These are phyloP conservation scores for Choristoneura rosaceana DNA, from an alignment of 2,888 invertebrate species.

Conservation along the genomic window DNA sequence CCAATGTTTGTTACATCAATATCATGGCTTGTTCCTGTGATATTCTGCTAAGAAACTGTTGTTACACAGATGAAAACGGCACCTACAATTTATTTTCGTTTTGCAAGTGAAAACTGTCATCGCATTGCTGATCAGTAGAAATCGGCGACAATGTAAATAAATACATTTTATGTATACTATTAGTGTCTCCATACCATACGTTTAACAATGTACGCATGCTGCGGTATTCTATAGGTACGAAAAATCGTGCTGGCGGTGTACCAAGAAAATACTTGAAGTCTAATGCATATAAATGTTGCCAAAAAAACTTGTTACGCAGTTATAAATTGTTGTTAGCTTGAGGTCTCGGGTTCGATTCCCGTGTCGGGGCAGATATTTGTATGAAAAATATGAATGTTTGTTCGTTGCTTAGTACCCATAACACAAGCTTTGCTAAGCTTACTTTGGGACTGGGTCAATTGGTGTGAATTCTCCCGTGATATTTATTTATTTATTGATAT, in stretches of 20 bases:
- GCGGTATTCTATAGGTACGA: constrained; percentile 8
- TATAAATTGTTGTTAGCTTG: too few species aligned
- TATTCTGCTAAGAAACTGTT: too few species aligned
- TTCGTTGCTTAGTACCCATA: too few species aligned
- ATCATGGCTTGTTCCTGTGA: neutral
- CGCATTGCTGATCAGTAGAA: constrained; percentile 80
- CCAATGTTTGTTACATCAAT: neutral
- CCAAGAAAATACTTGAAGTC: constrained; percentile 28
- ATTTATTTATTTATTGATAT: too few species aligned
- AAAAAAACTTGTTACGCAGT: constrained; percentile 5
- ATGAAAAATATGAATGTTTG: too few species aligned
- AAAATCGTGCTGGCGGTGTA: constrained; percentile 17
- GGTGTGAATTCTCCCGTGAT: too few species aligned
- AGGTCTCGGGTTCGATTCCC: too few species aligned
- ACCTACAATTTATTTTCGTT: constrained; percentile 52
- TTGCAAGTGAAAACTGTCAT: constrained; percentile 71
- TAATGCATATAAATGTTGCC: neutral
- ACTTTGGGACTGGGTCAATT: too few species aligned
- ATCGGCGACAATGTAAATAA: constrained; percentile 73
- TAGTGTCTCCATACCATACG: constrained; percentile 31
- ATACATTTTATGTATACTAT: constrained; percentile 63
- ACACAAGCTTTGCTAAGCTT: too few species aligned
- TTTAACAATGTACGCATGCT: constrained; percentile 37
- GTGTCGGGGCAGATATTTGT: too few species aligned
- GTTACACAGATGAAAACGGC: neutral